Evolutionary conservation across 2,113 vertebrate genomes (phyloP).

Genomic region (Apteryx mantelli): DNA sequence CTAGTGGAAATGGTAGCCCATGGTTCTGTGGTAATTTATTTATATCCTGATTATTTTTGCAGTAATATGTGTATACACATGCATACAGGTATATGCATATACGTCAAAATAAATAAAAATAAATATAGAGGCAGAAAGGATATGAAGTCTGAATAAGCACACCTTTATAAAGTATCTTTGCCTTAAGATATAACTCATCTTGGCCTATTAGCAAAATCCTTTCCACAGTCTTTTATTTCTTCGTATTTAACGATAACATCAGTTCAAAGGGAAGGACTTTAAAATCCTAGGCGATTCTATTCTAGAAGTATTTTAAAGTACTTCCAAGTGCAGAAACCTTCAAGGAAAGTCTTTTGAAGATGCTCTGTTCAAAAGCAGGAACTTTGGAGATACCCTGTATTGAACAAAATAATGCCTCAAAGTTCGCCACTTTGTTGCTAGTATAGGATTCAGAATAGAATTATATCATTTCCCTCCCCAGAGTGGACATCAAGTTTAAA

Average conservation of each 20-base stretch:
- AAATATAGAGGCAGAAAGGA: not conserved
- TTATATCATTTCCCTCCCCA: not conserved
- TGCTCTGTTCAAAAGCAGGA: not conserved
- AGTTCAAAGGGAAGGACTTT: not conserved
- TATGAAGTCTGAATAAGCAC: not conserved
- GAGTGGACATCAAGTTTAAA: not conserved
- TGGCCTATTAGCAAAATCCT: not conserved
- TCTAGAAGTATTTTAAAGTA: not conserved
- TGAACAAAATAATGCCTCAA: not conserved
- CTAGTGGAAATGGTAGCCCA: constrained; percentile 6
- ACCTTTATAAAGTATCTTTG: not conserved
- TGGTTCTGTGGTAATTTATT: constrained; percentile 13
- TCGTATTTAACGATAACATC: not conserved
- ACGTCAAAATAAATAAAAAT: not conserved
- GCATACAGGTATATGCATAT: not conserved
- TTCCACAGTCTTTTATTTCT: not conserved
- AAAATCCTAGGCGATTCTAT: not conserved
- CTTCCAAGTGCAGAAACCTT: too few species aligned
- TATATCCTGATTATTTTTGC: not conserved
- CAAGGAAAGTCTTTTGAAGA: not conserved
- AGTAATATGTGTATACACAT: not conserved
- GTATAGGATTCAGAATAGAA: not conserved
- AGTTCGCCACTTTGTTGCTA: not conserved
- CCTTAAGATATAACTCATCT: not conserved
- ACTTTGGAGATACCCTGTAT: not conserved